Conservation (phyloP, 2,797 vertebrate species). For the Cyclura pinguis region DNA sequence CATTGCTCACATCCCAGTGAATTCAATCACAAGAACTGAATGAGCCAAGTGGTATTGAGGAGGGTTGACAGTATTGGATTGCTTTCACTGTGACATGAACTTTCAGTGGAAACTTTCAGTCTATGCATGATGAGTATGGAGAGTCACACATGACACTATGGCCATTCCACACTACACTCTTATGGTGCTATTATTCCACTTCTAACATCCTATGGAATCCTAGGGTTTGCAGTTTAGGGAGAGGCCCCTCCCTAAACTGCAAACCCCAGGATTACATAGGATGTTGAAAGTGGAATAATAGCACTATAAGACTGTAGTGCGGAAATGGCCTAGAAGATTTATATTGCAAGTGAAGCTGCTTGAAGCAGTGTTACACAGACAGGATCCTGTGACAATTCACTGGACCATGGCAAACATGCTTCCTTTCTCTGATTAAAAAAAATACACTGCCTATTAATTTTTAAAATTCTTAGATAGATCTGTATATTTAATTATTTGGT, state of each 20-base stretch:
- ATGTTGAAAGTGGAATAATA: too few relatives aligned
- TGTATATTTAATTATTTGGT: slow-evolving; percentile 3
- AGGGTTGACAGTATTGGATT: not conserved
- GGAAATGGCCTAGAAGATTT: not conserved
- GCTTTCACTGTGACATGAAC: not conserved
- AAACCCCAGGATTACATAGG: too few relatives aligned
- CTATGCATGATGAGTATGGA: not conserved
- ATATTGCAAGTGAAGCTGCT: not conserved
- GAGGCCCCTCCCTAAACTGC: too few relatives aligned
- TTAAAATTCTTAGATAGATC: not conserved
- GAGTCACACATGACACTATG: not conserved
- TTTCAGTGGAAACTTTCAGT: not conserved
- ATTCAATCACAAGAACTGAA: not conserved
- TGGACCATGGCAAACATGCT: not conserved
- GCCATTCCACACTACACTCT: too few relatives aligned
- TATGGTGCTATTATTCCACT: too few relatives aligned
- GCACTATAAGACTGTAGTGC: too few relatives aligned
- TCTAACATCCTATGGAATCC: too few relatives aligned
- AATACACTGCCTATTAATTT: not conserved
- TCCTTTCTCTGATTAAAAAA: not conserved
- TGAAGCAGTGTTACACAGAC: not conserved
- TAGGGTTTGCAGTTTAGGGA: too few relatives aligned
- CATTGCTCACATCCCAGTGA: not conserved
- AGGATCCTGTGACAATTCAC: not conserved
- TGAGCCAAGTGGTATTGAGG: not conserved